A percentile compares a stretch with the other conserved stretches of the same genome.
Conservation (phyloP, 2,797 vertebrate species). For the Malacoraja senta region DNA sequence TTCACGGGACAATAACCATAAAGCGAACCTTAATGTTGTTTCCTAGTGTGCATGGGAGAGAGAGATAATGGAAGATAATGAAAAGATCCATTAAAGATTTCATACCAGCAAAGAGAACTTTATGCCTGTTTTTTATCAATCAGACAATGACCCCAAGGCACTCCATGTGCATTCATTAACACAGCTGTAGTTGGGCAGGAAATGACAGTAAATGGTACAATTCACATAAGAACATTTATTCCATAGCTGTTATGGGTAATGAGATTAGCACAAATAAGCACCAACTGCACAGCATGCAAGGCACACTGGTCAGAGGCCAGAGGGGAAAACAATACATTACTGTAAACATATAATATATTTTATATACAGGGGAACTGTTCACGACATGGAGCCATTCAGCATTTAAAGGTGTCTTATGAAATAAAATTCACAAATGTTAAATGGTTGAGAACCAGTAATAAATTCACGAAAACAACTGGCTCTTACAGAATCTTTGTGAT, state of each 20-base stretch:
- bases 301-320: conserved; percentile 22
- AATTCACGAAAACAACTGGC: neutral
- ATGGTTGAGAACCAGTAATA: neutral
- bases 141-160: conserved; percentile 16
- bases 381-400: neutral
- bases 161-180: conserved; percentile 36
- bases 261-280: conserved; percentile 35
- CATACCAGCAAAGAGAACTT: conserved; percentile 15
- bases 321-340: conserved; percentile 3
- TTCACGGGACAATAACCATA: conserved; percentile 18
- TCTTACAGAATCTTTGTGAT: neutral
- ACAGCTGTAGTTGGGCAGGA: conserved; percentile 35
- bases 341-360: neutral
- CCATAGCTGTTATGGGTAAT: conserved; percentile 34
- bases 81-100: conserved; percentile 37
- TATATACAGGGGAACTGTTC: neutral
- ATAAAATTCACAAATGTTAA: neutral
- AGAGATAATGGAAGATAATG: neutral
- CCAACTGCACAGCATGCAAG: conserved; percentile 33
- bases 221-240: conserved; percentile 35
- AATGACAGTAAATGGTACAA: conserved; percentile 33
- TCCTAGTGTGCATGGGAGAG: conserved; percentile 27
- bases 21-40: conserved; percentile 25
- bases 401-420: conserved; percentile 1
- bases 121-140: conserved; percentile 35